These are phyloP conservation scores for Drosophila funebris DNA, from an alignment of 1,140 invertebrate genomes.

Conservation along the genomic window DNA sequence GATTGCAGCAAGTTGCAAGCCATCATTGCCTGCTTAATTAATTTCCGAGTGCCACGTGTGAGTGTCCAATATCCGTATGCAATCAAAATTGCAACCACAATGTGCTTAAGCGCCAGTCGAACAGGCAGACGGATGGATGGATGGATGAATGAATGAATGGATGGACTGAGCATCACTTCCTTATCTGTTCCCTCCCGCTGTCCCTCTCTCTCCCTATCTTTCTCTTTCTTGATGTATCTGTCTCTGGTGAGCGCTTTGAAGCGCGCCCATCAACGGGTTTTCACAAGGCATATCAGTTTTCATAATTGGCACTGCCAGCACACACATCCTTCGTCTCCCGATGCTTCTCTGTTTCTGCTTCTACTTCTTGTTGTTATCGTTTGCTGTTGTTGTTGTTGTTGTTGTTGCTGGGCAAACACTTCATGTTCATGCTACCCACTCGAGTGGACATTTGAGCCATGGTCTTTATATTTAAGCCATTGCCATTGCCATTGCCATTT, in stretches of 20 bases:
- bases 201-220: not conserved
- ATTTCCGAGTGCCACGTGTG: slow-evolving; percentile 73
- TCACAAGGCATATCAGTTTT: slow-evolving; percentile 79
- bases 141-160: not conserved
- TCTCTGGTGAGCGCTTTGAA: slow-evolving; percentile 54
- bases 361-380: slow-evolving; percentile 9
- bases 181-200: slow-evolving; percentile 23
- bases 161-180: slow-evolving; percentile 9
- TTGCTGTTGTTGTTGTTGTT: slow-evolving; percentile 42
- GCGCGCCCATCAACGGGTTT: slow-evolving; percentile 79
- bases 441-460: slow-evolving; percentile 80
- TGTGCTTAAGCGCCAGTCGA: slow-evolving; percentile 38
- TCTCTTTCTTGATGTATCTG: not conserved
- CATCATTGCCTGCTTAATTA: slow-evolving; percentile 57
- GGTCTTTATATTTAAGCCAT: slow-evolving; percentile 48
- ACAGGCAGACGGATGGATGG: not conserved
- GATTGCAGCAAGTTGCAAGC: not conserved
- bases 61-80: slow-evolving; percentile 74
- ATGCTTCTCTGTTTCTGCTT: not conserved
- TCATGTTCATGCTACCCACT: slow-evolving; percentile 78
- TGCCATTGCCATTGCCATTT: slow-evolving; percentile 32
- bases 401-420: slow-evolving; percentile 69
- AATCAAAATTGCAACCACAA: slow-evolving; percentile 48
- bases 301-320: slow-evolving; percentile 75
- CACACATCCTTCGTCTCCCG: slow-evolving; percentile 34